Percentiles rank a stretch among this genome's conserved stretches.
These are phyloP conservation scores for Macaca nemestrina DNA, from an alignment of 2,113 vertebrate genomes.

Conservation along the genomic window DNA sequence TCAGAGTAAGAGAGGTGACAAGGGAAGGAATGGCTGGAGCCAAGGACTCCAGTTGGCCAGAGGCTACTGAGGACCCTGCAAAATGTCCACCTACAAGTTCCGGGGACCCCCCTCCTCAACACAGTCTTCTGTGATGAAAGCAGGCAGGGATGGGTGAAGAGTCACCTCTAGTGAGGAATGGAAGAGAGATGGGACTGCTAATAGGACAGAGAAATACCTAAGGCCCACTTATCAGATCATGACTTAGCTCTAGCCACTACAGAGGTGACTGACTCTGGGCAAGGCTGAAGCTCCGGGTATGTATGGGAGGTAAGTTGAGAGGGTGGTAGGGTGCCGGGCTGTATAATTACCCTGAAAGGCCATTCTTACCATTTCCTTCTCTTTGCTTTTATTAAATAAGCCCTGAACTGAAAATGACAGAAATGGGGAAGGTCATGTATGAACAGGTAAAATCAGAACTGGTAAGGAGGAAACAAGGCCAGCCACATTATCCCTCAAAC, in stretches of 20 bases:
- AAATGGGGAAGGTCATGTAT: neutral
- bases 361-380: neutral
- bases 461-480: neutral
- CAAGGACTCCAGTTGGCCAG: neutral
- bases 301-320: neutral
- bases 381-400: slow-evolving; percentile 2
- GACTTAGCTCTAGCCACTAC: neutral
- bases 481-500: neutral
- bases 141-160: neutral
- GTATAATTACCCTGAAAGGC: neutral
- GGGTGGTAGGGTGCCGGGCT: neutral
- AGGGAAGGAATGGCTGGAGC: neutral
- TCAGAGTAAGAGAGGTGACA: neutral
- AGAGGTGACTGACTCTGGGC: neutral
- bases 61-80: neutral
- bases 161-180: neutral
- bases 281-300: neutral
- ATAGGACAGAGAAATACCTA: neutral
- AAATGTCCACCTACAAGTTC: neutral
- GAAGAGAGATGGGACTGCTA: neutral
- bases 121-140: neutral
- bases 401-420: neutral
- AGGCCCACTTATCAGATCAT: neutral
- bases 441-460: slow-evolving; percentile 3
- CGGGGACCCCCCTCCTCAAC: neutral